Percentiles rank a stretch among this genome's conserved stretches.
These are phyloP conservation scores for Lobophora halterata DNA, from an alignment of 2,888 invertebrate genomes.

Conservation along the genomic window DNA sequence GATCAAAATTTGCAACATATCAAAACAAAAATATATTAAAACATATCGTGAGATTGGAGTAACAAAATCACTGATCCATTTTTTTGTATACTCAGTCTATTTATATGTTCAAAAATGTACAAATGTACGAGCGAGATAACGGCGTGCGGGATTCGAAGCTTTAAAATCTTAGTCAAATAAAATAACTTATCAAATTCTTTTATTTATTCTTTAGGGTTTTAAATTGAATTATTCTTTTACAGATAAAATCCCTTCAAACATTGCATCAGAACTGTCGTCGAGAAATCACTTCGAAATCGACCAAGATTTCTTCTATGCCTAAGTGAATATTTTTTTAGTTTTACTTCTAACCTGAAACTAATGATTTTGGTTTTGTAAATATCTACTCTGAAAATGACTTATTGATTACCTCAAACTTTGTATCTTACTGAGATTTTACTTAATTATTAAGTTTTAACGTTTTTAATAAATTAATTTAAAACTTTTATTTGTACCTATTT, in stretches of 20 bases:
- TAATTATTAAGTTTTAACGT: constrained; percentile 16
- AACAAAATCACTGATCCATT: background rate
- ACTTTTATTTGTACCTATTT: constrained; percentile 1
- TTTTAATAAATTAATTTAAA: constrained; percentile 13
- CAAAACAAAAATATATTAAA: no score
- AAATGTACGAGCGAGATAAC: no score
- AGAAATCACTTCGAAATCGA: constrained; percentile 81
- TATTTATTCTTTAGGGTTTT: no score
- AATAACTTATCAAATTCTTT: no score
- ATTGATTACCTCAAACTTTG: constrained; percentile 19
- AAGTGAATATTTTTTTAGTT: constrained; percentile 20
- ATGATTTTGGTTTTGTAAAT: constrained; percentile 12
- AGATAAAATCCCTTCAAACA: constrained; percentile 91
- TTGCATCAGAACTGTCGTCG: constrained; percentile 88
- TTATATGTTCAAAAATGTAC: no score
- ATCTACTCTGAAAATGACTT: constrained; percentile 2
- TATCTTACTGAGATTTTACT: constrained; percentile 11
- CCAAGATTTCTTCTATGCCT: constrained; percentile 63
- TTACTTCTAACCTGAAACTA: constrained; percentile 1
- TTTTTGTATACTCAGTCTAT: background rate
- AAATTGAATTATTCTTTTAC: no score
- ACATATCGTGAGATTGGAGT: background rate
- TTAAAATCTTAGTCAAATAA: no score
- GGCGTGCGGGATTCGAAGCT: no score
- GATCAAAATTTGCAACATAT: no score